Conservation (phyloP, 2,113 vertebrate genomes). For the Epinephelus cyanopodus region DNA sequence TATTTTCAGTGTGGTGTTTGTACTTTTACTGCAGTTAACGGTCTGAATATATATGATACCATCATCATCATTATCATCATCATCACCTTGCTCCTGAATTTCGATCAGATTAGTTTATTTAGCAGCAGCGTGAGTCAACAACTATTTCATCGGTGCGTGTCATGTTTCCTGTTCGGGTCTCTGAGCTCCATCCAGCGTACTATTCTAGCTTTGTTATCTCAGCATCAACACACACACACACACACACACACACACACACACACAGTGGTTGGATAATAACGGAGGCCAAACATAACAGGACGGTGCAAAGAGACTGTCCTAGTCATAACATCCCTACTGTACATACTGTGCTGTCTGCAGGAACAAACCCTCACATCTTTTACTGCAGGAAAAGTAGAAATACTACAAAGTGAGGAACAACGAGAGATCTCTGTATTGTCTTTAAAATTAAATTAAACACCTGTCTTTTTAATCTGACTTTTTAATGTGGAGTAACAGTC, state of each 20-base stretch:
- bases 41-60: too few species aligned
- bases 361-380: too few species aligned
- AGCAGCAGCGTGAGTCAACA: background rate
- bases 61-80: too few species aligned
- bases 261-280: constrained; percentile 12
- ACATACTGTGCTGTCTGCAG: constrained; percentile 20
- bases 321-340: constrained; percentile 60
- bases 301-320: constrained; percentile 9
- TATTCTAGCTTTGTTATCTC: constrained; percentile 13
- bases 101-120: constrained; percentile 4
- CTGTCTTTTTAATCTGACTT: too few species aligned
- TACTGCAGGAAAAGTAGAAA: too few species aligned
- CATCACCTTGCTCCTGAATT: background rate
- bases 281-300: constrained; percentile 42
- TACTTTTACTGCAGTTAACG: too few species aligned
- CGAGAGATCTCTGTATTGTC: too few species aligned
- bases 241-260: constrained; percentile 26
- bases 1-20: too few species aligned
- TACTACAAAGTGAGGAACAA: too few species aligned
- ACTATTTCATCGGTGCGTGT: background rate
- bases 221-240: constrained; percentile 17
- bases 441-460: too few species aligned
- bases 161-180: constrained; percentile 9
- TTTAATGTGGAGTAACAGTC: too few species aligned
- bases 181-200: constrained; percentile 20